Base-by-base conservation (phyloP, 2,888 invertebrate species). In the Melinaea menophilus region DNA sequence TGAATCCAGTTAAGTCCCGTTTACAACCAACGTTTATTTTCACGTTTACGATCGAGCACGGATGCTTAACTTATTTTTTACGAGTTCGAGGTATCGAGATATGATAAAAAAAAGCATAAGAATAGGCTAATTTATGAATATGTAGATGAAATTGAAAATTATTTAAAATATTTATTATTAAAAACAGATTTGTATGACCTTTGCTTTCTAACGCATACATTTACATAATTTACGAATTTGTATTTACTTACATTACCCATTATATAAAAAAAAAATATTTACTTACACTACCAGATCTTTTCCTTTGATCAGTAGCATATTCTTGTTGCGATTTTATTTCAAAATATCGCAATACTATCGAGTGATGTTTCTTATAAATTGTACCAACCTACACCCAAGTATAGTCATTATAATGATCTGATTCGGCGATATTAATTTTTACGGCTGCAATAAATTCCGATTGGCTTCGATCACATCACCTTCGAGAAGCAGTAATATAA, bases 31-130 rank as follows among this genome's bases (percentile, higher is more conserved):
- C 81, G 80, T 81, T 86, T 86, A 82, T 81, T 79, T 78, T 70
- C 73, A 72, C 82, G 79, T 86, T 88, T 87, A 87, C 82, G 81
- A 80, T 73, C 76, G 72, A 73, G 75, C 77, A 78, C 78, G 80
- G 77, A 81, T 84, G 85, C 82, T 87, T 81, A 85, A 81, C 79
- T 79, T 77, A 74, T 81, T 87, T 22, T 85, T 88, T 86, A 88
- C 82, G 86, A 86, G 65, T 63, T 58, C 58, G 48, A 62, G 59
- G 54, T 63, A 59, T 67, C 61, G 65, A 56, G 45, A 5, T 56
- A 33, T n/a, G 56, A 45, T 5, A 13, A 48, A 63, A 22, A 22
- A 22, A 67, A 58, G 61, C 13, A 57, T 9, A 46, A 22, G 58
- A 9, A 31, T 13, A 5, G 41, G 7, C 31, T 51, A 31, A 51